Evolutionary conservation across 2,113 vertebrate species (phyloP).

Genomic region (Hydrolagus affinis): DNA sequence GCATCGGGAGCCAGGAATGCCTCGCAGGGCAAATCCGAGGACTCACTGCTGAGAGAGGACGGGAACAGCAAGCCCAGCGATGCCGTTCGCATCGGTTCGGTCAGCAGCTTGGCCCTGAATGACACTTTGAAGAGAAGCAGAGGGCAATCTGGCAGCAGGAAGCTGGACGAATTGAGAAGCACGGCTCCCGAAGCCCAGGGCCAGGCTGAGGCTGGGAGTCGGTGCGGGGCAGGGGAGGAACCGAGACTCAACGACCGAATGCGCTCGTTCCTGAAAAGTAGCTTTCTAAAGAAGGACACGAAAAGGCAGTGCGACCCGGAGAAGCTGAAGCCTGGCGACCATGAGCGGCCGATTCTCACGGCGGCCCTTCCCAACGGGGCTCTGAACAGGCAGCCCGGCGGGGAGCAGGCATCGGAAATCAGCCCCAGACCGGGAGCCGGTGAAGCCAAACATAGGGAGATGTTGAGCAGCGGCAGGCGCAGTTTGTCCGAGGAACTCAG

Average conservation of each 20-base stretch:
- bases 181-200: slow-evolving; percentile 38
- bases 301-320: slow-evolving; percentile 46
- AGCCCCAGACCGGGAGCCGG: slow-evolving; percentile 39
- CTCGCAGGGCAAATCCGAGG: slow-evolving; percentile 33
- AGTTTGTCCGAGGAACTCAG: slow-evolving; percentile 49
- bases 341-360: slow-evolving; percentile 38
- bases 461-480: slow-evolving; percentile 47
- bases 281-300: slow-evolving; percentile 62
- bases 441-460: slow-evolving; percentile 38
- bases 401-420: slow-evolving; percentile 13
- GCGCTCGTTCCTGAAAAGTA: slow-evolving; percentile 57
- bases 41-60: slow-evolving; percentile 32
- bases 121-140: slow-evolving; percentile 42
- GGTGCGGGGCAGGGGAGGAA: slow-evolving; percentile 36
- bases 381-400: slow-evolving; percentile 37
- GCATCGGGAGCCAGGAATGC: slow-evolving; percentile 15
- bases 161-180: slow-evolving; percentile 26
- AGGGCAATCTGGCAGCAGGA: slow-evolving; percentile 28
- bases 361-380: slow-evolving; percentile 48
- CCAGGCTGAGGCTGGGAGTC: slow-evolving; percentile 35
- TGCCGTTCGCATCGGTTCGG: slow-evolving; percentile 34
- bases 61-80: slow-evolving; percentile 35
- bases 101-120: slow-evolving; percentile 40
- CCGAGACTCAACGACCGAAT: slow-evolving; percentile 52
- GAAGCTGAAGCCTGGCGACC: slow-evolving; percentile 35